These are phyloP conservation scores for Holothuria glaberrima DNA, from an alignment of 35 echinoderm and acorn worm species.

Conservation along the genomic window DNA sequence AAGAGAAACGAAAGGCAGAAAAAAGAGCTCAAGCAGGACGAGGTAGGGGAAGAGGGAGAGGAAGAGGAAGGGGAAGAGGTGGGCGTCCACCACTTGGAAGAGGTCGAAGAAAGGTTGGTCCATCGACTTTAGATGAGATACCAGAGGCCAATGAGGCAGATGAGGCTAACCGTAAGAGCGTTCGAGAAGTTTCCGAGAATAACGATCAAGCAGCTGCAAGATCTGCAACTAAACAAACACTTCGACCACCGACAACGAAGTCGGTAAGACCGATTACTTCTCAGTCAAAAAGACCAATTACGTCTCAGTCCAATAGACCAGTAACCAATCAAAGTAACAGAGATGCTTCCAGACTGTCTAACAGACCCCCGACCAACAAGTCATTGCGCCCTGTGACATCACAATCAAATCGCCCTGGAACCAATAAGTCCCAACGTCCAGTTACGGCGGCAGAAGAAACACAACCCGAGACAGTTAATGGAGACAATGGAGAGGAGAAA, in stretches of 20 bases:
- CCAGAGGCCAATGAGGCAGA: conserved; percentile 30
- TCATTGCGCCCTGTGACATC: not conserved
- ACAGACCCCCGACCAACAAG: conserved; percentile 9
- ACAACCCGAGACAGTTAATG: not conserved
- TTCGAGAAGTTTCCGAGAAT: not conserved
- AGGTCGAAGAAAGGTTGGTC: conserved; percentile 18
- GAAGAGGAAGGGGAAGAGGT: not conserved
- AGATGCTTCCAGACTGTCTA: conserved; percentile 3
- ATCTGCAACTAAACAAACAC: conserved; percentile 24
- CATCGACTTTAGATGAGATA: conserved; percentile 23
- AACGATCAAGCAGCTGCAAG: not conserved
- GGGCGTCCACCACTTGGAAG: not conserved
- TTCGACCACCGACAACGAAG: conserved; percentile 21
- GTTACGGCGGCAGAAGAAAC: not conserved
- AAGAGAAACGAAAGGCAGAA: conserved; percentile 47
- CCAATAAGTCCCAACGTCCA: not conserved
- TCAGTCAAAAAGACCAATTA: conserved; percentile 25
- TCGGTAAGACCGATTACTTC: conserved; percentile 31
- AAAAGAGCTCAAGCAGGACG: not conserved
- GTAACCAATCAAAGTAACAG: conserved; percentile 5
- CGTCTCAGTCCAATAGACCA: conserved; percentile 17
- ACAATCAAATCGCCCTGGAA: conserved; percentile 8
- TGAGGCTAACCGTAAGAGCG: conserved; percentile 8
- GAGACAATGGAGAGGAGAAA: not conserved
- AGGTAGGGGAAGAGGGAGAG: conserved; percentile 13